phyloP scores from a whole-genome alignment of 2,113 vertebrate species.

The Gracilinanus agilis region DNA sequence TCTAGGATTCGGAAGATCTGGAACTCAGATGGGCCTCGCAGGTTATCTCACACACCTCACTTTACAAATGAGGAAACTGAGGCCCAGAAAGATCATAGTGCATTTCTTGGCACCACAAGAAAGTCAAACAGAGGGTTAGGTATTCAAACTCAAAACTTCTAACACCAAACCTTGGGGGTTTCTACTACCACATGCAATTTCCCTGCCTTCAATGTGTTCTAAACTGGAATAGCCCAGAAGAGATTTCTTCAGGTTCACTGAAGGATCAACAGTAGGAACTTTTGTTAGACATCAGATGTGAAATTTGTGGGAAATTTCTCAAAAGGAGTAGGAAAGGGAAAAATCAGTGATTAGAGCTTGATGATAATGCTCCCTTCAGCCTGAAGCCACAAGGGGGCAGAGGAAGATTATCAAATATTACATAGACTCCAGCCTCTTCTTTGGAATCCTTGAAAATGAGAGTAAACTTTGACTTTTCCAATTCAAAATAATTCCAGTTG shows the following conservation, averaged over 20 bases:
- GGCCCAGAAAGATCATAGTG: not conserved
- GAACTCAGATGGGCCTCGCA: not conserved
- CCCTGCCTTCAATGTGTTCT: not conserved
- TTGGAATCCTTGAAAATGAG: not conserved
- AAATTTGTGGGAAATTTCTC: not conserved
- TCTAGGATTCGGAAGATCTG: not conserved
- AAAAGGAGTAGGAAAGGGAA: not conserved
- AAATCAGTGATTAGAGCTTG: not conserved
- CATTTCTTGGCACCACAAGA: not conserved
- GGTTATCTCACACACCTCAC: not conserved
- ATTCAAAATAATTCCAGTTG: not conserved
- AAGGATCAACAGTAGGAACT: not conserved
- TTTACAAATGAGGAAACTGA: not conserved
- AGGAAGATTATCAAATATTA: constrained; percentile 25
- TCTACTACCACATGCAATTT: not conserved
- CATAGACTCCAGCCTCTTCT: not conserved
- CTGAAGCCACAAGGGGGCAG: constrained; percentile 73
- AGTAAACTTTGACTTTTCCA: not conserved
- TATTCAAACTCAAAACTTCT: not conserved
- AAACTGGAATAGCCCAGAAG: not conserved
- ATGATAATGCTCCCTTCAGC: not conserved
- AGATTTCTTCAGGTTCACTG: not conserved
- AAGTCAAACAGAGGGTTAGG: not conserved
- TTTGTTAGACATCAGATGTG: not conserved
- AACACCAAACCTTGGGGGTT: not conserved